phyloP scores from a whole-genome alignment of 2,888 invertebrate genomes.

The Trichopoda pennipes region DNA sequence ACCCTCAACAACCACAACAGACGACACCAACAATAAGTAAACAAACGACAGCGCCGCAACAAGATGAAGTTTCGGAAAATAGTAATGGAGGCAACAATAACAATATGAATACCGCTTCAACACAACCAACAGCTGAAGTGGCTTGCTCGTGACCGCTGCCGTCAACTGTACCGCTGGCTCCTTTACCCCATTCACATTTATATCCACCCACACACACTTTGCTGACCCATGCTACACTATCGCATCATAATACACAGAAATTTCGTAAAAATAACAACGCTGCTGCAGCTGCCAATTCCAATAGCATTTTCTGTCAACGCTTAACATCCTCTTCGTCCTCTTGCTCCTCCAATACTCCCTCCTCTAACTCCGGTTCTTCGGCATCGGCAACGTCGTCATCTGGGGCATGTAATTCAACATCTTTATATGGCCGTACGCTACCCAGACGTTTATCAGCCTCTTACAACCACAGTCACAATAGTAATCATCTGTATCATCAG shows the following conservation, averaged over 20 bases:
- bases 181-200: constrained; percentile 63
- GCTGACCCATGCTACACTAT: constrained; percentile 62
- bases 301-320: constrained; percentile 79
- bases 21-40: constrained; percentile 73
- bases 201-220: constrained; percentile 65
- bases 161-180: constrained; percentile 68
- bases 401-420: constrained; percentile 32
- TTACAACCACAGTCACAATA: constrained; percentile 63
- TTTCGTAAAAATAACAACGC: constrained; percentile 79
- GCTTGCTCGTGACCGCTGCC: constrained; percentile 81
- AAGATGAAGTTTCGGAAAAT: constrained; percentile 55
- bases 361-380: constrained; percentile 22
- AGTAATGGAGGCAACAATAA: constrained; percentile 58
- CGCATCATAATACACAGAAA: constrained; percentile 72
- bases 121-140: constrained; percentile 77
- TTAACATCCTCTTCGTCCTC: constrained; percentile 64
- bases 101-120: constrained; percentile 62
- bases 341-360: constrained; percentile 53
- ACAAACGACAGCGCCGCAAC: constrained; percentile 40
- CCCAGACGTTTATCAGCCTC: constrained; percentile 59
- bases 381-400: constrained; percentile 24
- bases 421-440: constrained; percentile 50
- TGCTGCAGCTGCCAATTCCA: constrained; percentile 78
- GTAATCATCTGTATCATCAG: constrained; percentile 65
- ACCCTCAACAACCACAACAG: constrained; percentile 74